Evolutionary conservation across 2,888 invertebrate species (phyloP).

Genomic region (Torymus texanus): DNA sequence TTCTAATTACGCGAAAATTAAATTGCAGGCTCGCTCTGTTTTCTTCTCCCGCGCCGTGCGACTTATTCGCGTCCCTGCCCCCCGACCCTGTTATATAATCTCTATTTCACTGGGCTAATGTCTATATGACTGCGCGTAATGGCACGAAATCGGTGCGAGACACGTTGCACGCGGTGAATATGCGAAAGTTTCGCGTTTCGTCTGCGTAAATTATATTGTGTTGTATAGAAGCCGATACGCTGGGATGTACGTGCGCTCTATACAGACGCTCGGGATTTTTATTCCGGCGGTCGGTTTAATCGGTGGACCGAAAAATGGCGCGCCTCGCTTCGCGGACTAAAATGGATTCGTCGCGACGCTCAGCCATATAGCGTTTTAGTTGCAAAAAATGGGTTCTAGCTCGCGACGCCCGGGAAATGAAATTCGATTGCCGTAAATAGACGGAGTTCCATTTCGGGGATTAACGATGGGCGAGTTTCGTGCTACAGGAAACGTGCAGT

Average conservation of each 20-base stretch:
- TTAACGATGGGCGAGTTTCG: no score
- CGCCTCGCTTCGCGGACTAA: slow-evolving; percentile 10
- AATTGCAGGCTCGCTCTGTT: slow-evolving; percentile 34
- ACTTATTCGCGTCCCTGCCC: background rate
- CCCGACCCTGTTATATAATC: slow-evolving; percentile 35
- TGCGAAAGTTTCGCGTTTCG: background rate
- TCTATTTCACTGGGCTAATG: slow-evolving; percentile 31
- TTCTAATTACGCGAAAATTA: slow-evolving; percentile 50
- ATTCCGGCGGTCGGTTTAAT: slow-evolving; percentile 31
- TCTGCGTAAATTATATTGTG: background rate
- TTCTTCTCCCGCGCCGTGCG: background rate
- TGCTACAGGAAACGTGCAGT: background rate
- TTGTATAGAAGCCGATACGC: no score
- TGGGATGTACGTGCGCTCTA: no score
- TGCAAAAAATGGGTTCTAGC: slow-evolving; percentile 5
- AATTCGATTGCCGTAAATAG: background rate
- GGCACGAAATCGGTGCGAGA: slow-evolving; percentile 4
- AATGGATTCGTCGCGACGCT: background rate
- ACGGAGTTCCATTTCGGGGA: no score
- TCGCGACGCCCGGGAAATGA: background rate
- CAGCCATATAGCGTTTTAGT: slow-evolving; percentile 28
- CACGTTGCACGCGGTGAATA: background rate
- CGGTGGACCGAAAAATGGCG: slow-evolving; percentile 37
- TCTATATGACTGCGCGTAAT: slow-evolving; percentile 18
- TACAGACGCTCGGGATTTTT: background rate